Evolutionary conservation across 1,140 invertebrate species (phyloP).

Genomic region (Hylyphantes graminicola): DNA sequence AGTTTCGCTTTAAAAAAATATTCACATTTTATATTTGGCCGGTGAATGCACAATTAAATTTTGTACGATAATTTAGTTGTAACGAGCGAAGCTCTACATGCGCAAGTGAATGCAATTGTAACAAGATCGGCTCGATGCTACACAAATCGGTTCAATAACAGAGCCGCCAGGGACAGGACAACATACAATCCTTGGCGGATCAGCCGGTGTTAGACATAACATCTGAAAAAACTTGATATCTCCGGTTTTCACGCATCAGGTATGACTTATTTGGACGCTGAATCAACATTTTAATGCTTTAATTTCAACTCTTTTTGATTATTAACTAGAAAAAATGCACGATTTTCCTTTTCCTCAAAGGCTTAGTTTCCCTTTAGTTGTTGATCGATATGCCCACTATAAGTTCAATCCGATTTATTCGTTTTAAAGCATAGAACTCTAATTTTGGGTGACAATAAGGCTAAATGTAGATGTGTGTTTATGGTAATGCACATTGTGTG

Average conservation of each 20-base stretch:
- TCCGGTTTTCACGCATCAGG: constrained; percentile 39
- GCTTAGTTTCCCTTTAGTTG: no score
- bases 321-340: no score
- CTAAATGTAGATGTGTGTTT: no score
- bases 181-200: constrained; percentile 57
- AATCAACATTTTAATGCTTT: neutral
- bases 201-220: constrained; percentile 55
- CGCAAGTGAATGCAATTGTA: constrained; percentile 48
- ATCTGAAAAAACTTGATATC: constrained; percentile 40
- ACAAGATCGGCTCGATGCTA: constrained; percentile 44
- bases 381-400: no score
- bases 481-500: no score
- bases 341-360: no score
- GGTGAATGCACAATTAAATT: constrained; percentile 44
- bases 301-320: neutral
- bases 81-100: neutral
- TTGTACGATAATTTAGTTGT: neutral
- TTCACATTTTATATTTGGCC: constrained; percentile 27
- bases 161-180: constrained; percentile 54
- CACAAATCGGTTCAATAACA: constrained; percentile 53
- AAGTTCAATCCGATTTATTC: no score
- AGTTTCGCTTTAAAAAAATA: constrained; percentile 21
- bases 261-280: constrained; percentile 39
- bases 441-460: no score
- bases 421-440: no score